phyloP scores from a whole-genome alignment of 2,113 vertebrate species.

The Cervus canadensis region DNA sequence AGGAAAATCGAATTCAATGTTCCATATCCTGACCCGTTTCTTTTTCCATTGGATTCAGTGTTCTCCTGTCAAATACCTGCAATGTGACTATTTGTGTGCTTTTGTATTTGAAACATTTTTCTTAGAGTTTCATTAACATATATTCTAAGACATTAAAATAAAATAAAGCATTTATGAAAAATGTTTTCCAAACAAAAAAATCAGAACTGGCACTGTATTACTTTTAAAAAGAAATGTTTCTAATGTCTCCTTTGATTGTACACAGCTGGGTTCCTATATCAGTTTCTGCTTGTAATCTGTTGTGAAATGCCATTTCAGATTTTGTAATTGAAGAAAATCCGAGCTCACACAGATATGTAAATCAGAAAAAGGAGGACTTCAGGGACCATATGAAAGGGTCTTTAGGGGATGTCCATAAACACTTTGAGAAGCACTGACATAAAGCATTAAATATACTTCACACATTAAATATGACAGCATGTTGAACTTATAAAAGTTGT shows the following conservation, averaged over 20 bases:
- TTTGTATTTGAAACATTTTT: neutral
- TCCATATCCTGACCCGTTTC: neutral
- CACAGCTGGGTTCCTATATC: neutral
- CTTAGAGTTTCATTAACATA: neutral
- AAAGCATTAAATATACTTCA: neutral
- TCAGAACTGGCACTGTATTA: neutral
- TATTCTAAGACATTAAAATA: neutral
- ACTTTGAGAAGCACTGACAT: neutral
- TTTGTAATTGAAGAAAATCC: neutral
- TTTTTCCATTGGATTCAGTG: neutral
- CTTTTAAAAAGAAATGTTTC: neutral
- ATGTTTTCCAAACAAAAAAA: neutral
- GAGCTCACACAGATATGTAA: neutral
- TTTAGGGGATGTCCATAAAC: neutral
- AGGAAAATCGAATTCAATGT: neutral
- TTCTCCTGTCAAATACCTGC: neutral
- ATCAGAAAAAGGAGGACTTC: neutral
- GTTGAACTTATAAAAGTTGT: neutral
- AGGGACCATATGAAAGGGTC: neutral
- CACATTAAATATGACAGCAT: neutral
- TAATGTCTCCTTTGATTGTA: neutral
- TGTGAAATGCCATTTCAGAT: neutral
- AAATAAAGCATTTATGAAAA: neutral
- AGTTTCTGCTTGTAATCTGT: neutral
- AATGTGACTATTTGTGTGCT: neutral